A percentile compares a stretch with the other conserved stretches of the same genome.
These are phyloP conservation scores for Lysandra coridon DNA, from an alignment of 2,888 invertebrate genomes.

Conservation along the genomic window DNA sequence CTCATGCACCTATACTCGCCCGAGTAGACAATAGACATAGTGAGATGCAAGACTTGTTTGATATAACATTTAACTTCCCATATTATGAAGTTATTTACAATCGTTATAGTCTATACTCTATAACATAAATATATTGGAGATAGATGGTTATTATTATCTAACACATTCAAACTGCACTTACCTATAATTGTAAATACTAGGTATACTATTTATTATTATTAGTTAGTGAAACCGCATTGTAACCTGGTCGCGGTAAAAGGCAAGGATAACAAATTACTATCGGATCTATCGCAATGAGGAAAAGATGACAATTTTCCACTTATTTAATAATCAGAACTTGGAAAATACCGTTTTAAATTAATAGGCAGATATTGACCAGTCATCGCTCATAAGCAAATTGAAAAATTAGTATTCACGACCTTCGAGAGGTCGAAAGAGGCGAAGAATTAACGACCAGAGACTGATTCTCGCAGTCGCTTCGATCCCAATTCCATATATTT, in stretches of 20 bases:
- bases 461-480: too few species aligned
- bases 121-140: too few species aligned
- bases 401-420: neutral
- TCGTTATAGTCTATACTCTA: too few species aligned
- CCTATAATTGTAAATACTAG: neutral
- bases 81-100: too few species aligned
- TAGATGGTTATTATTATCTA: too few species aligned
- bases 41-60: too few species aligned
- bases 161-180: too few species aligned
- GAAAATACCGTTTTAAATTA: neutral
- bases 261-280: constrained; percentile 8
- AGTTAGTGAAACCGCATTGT: neutral
- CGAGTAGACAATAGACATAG: too few species aligned
- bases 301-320: neutral
- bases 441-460: neutral
- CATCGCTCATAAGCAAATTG: neutral
- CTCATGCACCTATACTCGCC: too few species aligned
- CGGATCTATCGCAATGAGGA: neutral
- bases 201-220: neutral
- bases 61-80: too few species aligned
- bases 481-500: too few species aligned
- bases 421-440: neutral
- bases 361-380: neutral
- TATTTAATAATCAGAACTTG: neutral
- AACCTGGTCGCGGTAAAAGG: neutral